These are phyloP conservation scores for Drosophila santomea DNA, from an alignment of 1,140 invertebrate genomes.

Conservation along the genomic window DNA sequence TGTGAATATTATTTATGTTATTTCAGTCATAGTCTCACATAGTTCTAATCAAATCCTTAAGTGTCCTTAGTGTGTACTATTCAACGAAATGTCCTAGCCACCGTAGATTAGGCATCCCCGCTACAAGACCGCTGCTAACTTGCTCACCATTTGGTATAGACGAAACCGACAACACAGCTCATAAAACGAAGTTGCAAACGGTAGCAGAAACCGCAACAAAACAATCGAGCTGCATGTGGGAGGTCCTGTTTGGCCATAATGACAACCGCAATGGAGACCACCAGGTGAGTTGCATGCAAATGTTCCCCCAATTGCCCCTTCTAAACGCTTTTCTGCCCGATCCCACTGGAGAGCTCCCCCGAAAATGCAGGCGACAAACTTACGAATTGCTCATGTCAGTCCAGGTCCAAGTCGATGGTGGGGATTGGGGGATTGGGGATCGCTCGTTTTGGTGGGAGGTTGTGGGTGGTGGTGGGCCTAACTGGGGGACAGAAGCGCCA, in stretches of 20 bases:
- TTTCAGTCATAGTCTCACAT: no score
- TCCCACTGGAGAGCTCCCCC: slow-evolving; percentile 8
- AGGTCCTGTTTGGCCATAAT: slow-evolving; percentile 77
- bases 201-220: slow-evolving; percentile 79
- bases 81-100: not conserved
- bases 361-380: slow-evolving; percentile 79
- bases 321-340: not conserved
- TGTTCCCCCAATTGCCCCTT: slow-evolving; percentile 23
- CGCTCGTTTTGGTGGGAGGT: slow-evolving; percentile 19
- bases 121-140: slow-evolving; percentile 22
- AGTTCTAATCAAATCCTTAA: no score
- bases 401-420: slow-evolving; percentile 14
- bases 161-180: slow-evolving; percentile 57
- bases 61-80: no score
- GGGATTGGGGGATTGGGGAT: slow-evolving; percentile 5
- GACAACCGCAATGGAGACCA: slow-evolving; percentile 77
- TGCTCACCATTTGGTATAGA: slow-evolving; percentile 33
- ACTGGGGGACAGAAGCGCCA: slow-evolving; percentile 62
- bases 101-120: slow-evolving; percentile 8
- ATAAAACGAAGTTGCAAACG: slow-evolving; percentile 69
- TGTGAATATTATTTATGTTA: no score
- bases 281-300: slow-evolving; percentile 75
- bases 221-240: slow-evolving; percentile 79
- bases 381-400: slow-evolving; percentile 83
- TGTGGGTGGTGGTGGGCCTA: slow-evolving; percentile 11